These are phyloP conservation scores for Leptinotarsa haldemani DNA, from an alignment of 2,888 invertebrate species.

Conservation along the genomic window DNA sequence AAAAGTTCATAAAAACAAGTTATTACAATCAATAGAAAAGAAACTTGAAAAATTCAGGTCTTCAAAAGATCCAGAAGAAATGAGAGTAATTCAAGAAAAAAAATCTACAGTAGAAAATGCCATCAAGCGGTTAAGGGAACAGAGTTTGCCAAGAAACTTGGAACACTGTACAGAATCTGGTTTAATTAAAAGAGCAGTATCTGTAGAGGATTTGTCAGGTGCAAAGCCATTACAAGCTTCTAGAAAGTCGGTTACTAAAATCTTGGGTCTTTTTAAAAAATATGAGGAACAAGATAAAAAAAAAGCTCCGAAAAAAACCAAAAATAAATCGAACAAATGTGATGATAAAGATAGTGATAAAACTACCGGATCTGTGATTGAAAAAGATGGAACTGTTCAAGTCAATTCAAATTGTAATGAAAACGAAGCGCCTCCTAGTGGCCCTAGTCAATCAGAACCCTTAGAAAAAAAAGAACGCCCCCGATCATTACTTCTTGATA, in stretches of 20 bases:
- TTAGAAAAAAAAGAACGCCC: slow-evolving; percentile 68
- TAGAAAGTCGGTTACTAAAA: slow-evolving; percentile 78
- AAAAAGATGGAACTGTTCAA: slow-evolving; percentile 28
- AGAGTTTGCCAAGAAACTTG: slow-evolving; percentile 72
- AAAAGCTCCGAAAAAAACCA: slow-evolving; percentile 50
- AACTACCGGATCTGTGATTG: slow-evolving; percentile 52
- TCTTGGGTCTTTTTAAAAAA: slow-evolving; percentile 82
- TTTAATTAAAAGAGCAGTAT: slow-evolving; percentile 78
- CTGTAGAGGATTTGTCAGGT: slow-evolving; percentile 75
- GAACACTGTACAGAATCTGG: slow-evolving; percentile 72
- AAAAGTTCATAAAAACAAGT: slow-evolving; percentile 66
- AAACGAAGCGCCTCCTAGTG: slow-evolving; percentile 34
- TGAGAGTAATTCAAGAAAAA: slow-evolving; percentile 51
- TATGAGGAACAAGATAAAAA: slow-evolving; percentile 71
- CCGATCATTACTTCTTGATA: slow-evolving; percentile 69
- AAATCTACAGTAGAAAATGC: slow-evolving; percentile 68
- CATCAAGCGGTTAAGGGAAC: slow-evolving; percentile 73
- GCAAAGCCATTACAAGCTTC: slow-evolving; percentile 69
- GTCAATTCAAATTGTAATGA: slow-evolving; percentile 43
- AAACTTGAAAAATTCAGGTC: slow-evolving; percentile 77
- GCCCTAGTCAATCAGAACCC: slow-evolving; percentile 50
- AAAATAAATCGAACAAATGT: slow-evolving; percentile 47
- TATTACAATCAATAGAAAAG: slow-evolving; percentile 82
- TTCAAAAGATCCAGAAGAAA: slow-evolving; percentile 57
- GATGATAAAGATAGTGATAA: slow-evolving; percentile 49